Percentiles rank a stretch among this genome's conserved stretches.
These are phyloP conservation scores for Hirudinaria manillensis DNA, from an alignment of 2,888 invertebrate species.

Conservation along the genomic window DNA sequence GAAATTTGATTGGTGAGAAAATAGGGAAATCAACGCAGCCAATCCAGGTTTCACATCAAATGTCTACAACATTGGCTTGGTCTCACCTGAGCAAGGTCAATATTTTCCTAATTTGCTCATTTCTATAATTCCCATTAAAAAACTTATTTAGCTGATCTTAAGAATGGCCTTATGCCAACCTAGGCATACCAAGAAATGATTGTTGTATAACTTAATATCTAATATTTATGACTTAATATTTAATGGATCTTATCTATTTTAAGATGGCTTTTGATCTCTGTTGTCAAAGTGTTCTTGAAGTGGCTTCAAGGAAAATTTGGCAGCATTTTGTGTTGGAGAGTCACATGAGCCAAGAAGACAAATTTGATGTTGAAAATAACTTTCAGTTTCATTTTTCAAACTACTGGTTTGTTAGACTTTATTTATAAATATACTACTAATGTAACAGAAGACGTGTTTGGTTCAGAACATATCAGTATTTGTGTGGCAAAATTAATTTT, in stretches of 20 bases:
- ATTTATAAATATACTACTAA: not conserved
- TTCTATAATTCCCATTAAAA: not conserved
- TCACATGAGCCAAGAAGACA: not conserved
- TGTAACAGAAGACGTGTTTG: not conserved
- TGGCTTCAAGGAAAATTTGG: not conserved
- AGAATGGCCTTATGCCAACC: no score
- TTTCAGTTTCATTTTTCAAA: slow-evolving; percentile 1
- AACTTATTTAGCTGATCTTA: no score
- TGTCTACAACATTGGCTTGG: slow-evolving; percentile 52
- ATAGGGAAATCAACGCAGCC: slow-evolving; percentile 51
- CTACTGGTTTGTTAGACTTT: not conserved
- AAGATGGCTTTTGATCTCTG: not conserved
- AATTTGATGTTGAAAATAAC: not conserved
- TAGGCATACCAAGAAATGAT: no score
- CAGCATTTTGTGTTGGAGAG: not conserved
- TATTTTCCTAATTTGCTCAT: not conserved
- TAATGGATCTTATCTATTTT: slow-evolving; percentile 3
- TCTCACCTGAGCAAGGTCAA: slow-evolving; percentile 52
- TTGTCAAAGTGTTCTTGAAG: slow-evolving; percentile 15
- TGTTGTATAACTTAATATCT: no score
- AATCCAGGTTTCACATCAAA: slow-evolving; percentile 50
- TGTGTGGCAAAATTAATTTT: not conserved
- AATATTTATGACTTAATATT: no score
- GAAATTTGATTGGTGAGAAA: slow-evolving; percentile 51
- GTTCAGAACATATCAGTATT: not conserved